Base-by-base conservation (phyloP, 2,113 vertebrate genomes). In the Benitochromis conjunctus region DNA sequence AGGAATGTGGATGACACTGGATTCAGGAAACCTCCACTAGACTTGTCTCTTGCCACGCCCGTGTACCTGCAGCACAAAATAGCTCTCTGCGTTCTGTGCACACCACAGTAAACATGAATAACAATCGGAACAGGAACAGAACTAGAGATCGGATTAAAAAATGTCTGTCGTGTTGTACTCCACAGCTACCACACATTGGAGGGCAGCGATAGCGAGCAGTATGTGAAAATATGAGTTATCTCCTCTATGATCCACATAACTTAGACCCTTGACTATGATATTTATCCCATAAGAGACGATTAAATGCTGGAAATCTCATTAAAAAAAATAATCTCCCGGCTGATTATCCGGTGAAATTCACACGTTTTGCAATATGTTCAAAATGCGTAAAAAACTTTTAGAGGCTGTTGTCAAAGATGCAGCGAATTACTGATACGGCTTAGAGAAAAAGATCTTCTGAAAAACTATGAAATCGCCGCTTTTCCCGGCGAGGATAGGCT, bases 1-100 rank as follows among this genome's bases (percentile, higher is more conserved):
- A 90, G 78, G 93, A 93, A 95, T 94, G 90, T 90, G 87, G 9
- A 82, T 54, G 69, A 41, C 46, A 9, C 34, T 89, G 81, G 71
- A 84, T 53, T 81, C 41, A 11, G 38, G 55, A 85, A 80, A 79
- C 74, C 60, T 80, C 21, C 24, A 80, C 54, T 10, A 53, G 53
- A 62, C 4, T 62, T 5, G 19, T 19, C 19, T 58, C 8, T 7
- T 76, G 80, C 85, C 89, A 90, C 91, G 82, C 92, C 92, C 85
- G 87, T 88, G 74, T 81, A 93, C 92, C 92, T 92, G 92, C 41
- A 82, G 55, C 41, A 46, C 80, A 60, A 29, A 85, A 34, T 9
- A 77, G 43, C 76, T 81, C 79, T 81, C 43, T 66, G 41, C 66
- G 26, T 79, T 74, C 55, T 41, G 13, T 41, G 56, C 31, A 78